These are phyloP conservation scores for Melinopterus prodromus DNA, from an alignment of 2,888 invertebrate genomes.

Conservation along the genomic window DNA sequence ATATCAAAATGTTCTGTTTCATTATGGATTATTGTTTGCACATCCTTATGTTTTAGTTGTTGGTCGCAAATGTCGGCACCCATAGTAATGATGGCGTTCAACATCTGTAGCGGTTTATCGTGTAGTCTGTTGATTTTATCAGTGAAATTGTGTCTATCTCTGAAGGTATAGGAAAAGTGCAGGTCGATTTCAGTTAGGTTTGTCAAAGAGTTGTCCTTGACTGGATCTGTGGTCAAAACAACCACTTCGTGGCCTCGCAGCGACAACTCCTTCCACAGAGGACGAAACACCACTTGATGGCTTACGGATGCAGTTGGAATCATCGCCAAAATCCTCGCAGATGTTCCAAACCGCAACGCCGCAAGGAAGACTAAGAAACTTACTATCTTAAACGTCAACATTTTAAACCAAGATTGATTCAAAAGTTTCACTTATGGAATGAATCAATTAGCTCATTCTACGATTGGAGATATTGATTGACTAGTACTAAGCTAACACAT, in stretches of 20 bases:
- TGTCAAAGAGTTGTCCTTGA: slow-evolving; percentile 53
- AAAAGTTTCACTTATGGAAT: not conserved
- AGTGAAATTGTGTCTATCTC: slow-evolving; percentile 6
- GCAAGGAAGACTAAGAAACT: not conserved
- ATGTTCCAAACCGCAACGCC: not conserved
- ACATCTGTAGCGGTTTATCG: slow-evolving; percentile 37
- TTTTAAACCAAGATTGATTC: not conserved
- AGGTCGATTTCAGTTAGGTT: slow-evolving; percentile 60
- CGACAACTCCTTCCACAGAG: slow-evolving; percentile 60
- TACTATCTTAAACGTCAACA: not conserved
- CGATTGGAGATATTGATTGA: not conserved
- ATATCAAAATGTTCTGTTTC: slow-evolving; percentile 63
- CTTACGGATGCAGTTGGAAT: slow-evolving; percentile 58
- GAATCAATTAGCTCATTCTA: not conserved
- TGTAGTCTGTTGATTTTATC: slow-evolving; percentile 13
- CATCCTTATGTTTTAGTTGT: slow-evolving; percentile 29
- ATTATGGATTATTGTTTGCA: slow-evolving; percentile 34
- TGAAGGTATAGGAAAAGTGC: slow-evolving; percentile 51
- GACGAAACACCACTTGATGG: slow-evolving; percentile 62
- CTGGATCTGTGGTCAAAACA: slow-evolving; percentile 59
- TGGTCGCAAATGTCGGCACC: slow-evolving; percentile 6
- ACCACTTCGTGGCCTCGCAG: slow-evolving; percentile 62
- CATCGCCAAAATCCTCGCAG: slow-evolving; percentile 8
- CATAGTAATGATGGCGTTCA: slow-evolving; percentile 30
- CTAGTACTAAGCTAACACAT: not conserved